A percentile compares a stretch with the other conserved stretches of the same genome.
Evolutionary conservation across 2,888 invertebrate species (phyloP).

Genomic region (Parthenolecanium corni): DNA sequence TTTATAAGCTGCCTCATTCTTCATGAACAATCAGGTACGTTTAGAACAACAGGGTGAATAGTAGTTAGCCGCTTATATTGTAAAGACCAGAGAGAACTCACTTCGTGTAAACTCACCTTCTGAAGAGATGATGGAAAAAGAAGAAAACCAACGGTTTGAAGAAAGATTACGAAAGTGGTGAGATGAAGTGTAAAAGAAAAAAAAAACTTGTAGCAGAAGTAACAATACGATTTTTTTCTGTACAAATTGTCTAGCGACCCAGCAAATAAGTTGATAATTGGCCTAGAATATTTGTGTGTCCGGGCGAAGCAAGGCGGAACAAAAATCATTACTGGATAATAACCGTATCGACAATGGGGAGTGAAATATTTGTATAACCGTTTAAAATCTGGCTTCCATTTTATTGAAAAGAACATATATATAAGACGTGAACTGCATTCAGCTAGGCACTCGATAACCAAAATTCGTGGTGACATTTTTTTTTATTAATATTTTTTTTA

Average conservation of each 20-base stretch:
- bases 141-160: background rate
- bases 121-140: too few species aligned
- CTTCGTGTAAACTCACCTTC: too few species aligned
- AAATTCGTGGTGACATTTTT: too few species aligned
- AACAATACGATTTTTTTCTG: background rate
- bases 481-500: too few species aligned
- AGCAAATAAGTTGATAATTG: conserved; percentile 22
- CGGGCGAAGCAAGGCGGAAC: conserved; percentile 21
- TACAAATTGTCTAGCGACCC: conserved; percentile 5
- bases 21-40: too few species aligned
- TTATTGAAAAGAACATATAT: conserved; percentile 1
- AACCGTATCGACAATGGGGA: conserved; percentile 23
- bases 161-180: conserved; percentile 16
- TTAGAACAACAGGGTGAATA: too few species aligned
- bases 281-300: conserved; percentile 16
- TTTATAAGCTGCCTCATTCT: too few species aligned
- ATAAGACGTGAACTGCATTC: background rate
- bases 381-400: conserved; percentile 23
- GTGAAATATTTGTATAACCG: conserved; percentile 27
- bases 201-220: background rate
- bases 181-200: background rate
- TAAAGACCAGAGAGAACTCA: too few species aligned
- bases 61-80: too few species aligned
- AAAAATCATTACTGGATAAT: conserved; percentile 18
- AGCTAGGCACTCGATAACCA: background rate